Percentiles rank a stretch among this genome's conserved stretches.
Evolutionary conservation across 1,140 invertebrate genomes (phyloP).

Genomic region (Triops longicaudatus): DNA sequence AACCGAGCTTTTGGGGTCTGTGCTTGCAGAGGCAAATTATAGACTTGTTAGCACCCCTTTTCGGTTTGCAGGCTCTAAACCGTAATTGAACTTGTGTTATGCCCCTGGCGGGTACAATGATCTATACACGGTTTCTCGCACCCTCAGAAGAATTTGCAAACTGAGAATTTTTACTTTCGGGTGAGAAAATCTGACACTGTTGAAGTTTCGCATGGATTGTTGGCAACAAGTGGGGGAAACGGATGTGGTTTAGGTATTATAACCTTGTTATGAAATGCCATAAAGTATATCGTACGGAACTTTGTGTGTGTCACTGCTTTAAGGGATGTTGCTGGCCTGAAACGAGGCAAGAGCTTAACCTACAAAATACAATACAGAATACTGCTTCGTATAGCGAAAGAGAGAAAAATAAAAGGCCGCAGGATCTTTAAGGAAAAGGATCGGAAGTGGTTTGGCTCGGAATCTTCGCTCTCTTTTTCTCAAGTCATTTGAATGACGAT

Average conservation of each 20-base stretch:
- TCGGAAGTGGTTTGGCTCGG: slow-evolving; percentile 8
- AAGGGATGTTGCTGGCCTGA: too few relatives aligned
- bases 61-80: not conserved
- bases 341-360: too few relatives aligned
- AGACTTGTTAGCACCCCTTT: not conserved
- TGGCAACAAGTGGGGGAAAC: not conserved
- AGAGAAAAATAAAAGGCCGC: not conserved
- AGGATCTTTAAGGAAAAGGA: not conserved
- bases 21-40: not conserved
- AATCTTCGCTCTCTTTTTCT: not conserved
- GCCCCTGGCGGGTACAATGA: not conserved
- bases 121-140: too few relatives aligned
- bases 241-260: slow-evolving; percentile 11
- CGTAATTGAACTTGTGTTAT: not conserved
- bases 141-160: not conserved
- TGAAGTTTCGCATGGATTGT: slow-evolving; percentile 1
- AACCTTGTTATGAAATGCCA: slow-evolving; percentile 6
- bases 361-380: too few relatives aligned
- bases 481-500: not conserved
- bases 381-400: not conserved
- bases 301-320: not conserved
- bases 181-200: not conserved
- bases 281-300: not conserved
- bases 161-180: not conserved
- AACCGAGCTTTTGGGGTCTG: not conserved